phyloP scores from a whole-genome alignment of 2,888 invertebrate genomes.

The Mechanitis mazaeus region DNA sequence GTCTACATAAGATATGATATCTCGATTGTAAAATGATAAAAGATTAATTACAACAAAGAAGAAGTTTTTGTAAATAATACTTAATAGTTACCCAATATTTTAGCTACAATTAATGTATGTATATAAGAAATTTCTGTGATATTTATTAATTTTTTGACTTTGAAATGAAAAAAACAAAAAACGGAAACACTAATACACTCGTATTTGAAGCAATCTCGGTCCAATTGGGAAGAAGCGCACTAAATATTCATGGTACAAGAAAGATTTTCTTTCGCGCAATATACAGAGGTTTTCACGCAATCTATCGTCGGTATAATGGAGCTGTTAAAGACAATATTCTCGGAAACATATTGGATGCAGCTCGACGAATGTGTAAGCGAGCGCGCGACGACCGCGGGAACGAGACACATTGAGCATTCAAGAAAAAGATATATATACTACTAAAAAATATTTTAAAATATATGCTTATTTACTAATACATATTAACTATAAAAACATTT shows the following conservation, averaged over 20 bases:
- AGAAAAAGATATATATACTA: not conserved
- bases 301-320: slow-evolving; percentile 68
- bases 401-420: slow-evolving; percentile 34
- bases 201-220: slow-evolving; percentile 25
- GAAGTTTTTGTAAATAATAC: no score
- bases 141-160: no score
- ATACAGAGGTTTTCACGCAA: slow-evolving; percentile 36
- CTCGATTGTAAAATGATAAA: no score
- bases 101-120: no score
- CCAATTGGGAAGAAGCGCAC: slow-evolving; percentile 36
- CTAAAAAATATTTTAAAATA: not conserved
- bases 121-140: no score
- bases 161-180: not conserved
- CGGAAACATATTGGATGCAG: slow-evolving; percentile 75
- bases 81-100: no score
- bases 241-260: slow-evolving; percentile 57
- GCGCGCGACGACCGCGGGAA: slow-evolving; percentile 48
- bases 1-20: no score
- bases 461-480: no score
- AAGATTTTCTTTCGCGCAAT: slow-evolving; percentile 35
- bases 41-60: no score
- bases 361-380: slow-evolving; percentile 73
- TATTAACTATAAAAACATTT: no score
- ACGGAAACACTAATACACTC: not conserved
- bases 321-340: slow-evolving; percentile 76